Base-by-base conservation (phyloP, 2,888 invertebrate genomes). In the Xestia rhomboidea region DNA sequence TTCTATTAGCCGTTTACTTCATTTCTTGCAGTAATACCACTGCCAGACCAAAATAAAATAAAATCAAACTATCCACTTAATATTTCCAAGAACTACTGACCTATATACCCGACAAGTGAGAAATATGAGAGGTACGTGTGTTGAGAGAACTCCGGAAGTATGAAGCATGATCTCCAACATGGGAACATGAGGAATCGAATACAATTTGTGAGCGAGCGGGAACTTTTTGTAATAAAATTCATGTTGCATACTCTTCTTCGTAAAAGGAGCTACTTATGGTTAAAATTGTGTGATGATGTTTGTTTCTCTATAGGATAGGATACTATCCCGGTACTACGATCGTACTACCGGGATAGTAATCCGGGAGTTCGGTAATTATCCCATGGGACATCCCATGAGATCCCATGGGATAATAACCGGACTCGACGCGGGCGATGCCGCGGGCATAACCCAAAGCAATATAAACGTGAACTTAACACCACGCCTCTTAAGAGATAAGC, bases 111-210 rank as follows among this genome's bases (percentile, higher is more conserved):
- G 76, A 68, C 68, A 68, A 70, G 76, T 77, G 76, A 86, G 75
- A 86, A 81, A 86, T 88, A 70, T 44, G 51, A 49, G 67, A 74
- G 62, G 64, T 66, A 75, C 74, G 74, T 88, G 87, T 81, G 81
- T 62, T n/a, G 27, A 30, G 57, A 66, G 30, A 41, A 73, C 30
- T 73, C 24, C 24, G 66, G 60, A 64, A 83, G 73, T 81, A 88
- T 72, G 60, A 67, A 66, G 62, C 44, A 83, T 83, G 84, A 83
- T 83, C 84, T 73, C 11, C 34, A 77, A 54, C 62, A 49, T 49
- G 51, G 46, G 49, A 66, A 66, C 54, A 63, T 71, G 67, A 76
- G 68, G 72, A 79, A 76, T 77, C 27, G 75, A 72, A 77, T 34
- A 78, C 57, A 77, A 77, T 76, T 81, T 83, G 54, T 74, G 46